Conservation (phyloP, 2,888 invertebrate genomes). For the Megamerina dolium region DNA sequence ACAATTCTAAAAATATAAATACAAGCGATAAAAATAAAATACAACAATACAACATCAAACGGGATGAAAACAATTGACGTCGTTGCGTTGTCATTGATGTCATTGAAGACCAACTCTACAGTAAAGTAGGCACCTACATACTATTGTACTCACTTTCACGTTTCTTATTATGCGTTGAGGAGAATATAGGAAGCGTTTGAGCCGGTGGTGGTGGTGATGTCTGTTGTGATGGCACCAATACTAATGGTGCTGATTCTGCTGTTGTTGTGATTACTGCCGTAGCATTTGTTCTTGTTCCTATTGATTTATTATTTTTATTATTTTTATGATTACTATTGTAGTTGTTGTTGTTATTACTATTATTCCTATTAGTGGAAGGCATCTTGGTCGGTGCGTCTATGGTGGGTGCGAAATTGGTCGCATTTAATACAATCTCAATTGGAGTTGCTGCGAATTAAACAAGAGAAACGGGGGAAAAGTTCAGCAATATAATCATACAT, state of each 20-base stretch:
- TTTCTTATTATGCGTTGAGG: conserved; percentile 20
- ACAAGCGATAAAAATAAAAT: too few species aligned
- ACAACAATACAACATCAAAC: too few species aligned
- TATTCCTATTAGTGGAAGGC: too few species aligned
- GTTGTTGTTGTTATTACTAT: too few species aligned
- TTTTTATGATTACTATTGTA: too few species aligned
- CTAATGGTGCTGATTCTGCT: conserved; percentile 3
- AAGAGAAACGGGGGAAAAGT: background rate
- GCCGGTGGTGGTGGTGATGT: conserved; percentile 4
- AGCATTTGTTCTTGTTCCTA: conserved; percentile 1
- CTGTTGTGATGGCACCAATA: conserved; percentile 10
- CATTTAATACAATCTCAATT: conserved; percentile 31
- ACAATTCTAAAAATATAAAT: too few species aligned
- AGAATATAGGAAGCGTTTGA: conserved; percentile 17
- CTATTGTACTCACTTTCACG: conserved; percentile 23
- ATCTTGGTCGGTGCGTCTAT: conserved; percentile 15
- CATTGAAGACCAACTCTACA: background rate
- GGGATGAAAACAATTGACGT: too few species aligned
- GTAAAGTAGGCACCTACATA: too few species aligned
- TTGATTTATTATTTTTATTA: too few species aligned
- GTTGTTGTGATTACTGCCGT: conserved; percentile 6
- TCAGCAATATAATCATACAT: background rate
- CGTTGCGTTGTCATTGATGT: background rate
- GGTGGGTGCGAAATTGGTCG: conserved; percentile 19
- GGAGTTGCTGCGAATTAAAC: conserved; percentile 29